phyloP scores from a whole-genome alignment of 2,888 invertebrate genomes.

The Limulus polyphemus region DNA sequence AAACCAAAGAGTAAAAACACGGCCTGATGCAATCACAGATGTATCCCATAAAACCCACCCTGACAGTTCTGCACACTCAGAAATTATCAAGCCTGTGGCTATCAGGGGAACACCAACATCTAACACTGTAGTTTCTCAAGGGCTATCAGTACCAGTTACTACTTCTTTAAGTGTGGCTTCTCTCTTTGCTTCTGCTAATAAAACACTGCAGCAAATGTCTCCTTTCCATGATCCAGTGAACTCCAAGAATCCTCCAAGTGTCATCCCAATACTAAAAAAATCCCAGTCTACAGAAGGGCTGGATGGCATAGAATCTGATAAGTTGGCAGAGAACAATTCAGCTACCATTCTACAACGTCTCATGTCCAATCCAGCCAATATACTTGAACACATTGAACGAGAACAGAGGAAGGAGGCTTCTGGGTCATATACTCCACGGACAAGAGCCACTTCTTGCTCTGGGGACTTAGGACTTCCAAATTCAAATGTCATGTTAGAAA shows the following conservation, averaged over 20 bases:
- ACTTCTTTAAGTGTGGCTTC: conserved; percentile 22
- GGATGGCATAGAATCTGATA: conserved; percentile 1
- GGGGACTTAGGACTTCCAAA: neutral
- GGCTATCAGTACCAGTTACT: too few relatives aligned
- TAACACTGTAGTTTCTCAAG: too few relatives aligned
- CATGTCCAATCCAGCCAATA: conserved; percentile 70
- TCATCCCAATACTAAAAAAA: conserved; percentile 8
- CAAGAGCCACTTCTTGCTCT: neutral
- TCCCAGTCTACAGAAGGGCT: conserved; percentile 13
- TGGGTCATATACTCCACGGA: neutral
- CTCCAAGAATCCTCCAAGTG: conserved; percentile 1
- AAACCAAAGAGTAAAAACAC: too few relatives aligned
- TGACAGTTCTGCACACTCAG: too few relatives aligned
- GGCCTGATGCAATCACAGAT: too few relatives aligned
- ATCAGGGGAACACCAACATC: too few relatives aligned
- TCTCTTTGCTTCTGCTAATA: conserved; percentile 23
- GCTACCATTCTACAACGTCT: conserved; percentile 51
- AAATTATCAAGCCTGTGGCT: too few relatives aligned
- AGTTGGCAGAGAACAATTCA: conserved; percentile 14
- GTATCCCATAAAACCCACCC: too few relatives aligned
- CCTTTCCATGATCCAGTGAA: neutral
- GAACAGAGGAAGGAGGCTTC: conserved; percentile 46
- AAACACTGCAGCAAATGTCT: neutral
- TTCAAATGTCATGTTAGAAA: neutral
- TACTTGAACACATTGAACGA: conserved; percentile 77